Percentiles rank a stretch among this genome's conserved stretches.
Conservation (phyloP, 2,888 invertebrate species). For the Boloria euphrosyne region DNA sequence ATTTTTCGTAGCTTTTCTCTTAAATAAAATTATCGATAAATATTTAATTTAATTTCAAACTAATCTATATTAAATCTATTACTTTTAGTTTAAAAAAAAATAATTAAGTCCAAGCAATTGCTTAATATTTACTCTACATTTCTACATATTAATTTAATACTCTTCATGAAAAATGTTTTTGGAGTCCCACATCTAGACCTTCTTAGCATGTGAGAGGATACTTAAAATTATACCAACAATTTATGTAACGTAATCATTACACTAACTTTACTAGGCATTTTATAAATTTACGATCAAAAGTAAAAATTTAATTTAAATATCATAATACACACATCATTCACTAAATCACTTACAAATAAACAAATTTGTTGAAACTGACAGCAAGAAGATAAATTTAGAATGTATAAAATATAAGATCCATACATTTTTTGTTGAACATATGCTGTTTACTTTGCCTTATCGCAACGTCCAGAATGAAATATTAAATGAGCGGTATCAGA, state of each 20-base stretch:
- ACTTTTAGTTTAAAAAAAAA: too few relatives aligned
- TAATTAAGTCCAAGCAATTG: too few relatives aligned
- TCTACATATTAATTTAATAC: too few relatives aligned
- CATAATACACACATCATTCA: conserved; percentile 10
- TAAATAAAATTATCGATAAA: too few relatives aligned
- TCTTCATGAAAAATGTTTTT: too few relatives aligned
- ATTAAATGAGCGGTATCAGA: conserved; percentile 26
- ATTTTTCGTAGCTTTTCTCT: too few relatives aligned
- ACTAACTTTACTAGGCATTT: neutral
- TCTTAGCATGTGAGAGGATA: too few relatives aligned
- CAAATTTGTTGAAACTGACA: conserved; percentile 23
- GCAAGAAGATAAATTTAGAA: conserved; percentile 26
- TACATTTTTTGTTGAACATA: conserved; percentile 25
- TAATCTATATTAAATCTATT: too few relatives aligned
- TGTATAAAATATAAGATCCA: conserved; percentile 19
- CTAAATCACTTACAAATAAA: conserved; percentile 27
- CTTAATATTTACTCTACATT: too few relatives aligned
- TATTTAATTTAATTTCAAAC: too few relatives aligned
- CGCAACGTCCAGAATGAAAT: conserved; percentile 36
- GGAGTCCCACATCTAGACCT: too few relatives aligned
- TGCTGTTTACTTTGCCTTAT: conserved; percentile 41
- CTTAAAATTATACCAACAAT: too few relatives aligned
- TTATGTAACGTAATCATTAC: neutral
- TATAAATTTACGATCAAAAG: conserved; percentile 5
- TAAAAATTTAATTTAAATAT: neutral